Percentiles rank a stretch among this genome's conserved stretches.
phyloP scores from a whole-genome alignment of 2,797 vertebrate genomes.

The Echeneis naucrates region DNA sequence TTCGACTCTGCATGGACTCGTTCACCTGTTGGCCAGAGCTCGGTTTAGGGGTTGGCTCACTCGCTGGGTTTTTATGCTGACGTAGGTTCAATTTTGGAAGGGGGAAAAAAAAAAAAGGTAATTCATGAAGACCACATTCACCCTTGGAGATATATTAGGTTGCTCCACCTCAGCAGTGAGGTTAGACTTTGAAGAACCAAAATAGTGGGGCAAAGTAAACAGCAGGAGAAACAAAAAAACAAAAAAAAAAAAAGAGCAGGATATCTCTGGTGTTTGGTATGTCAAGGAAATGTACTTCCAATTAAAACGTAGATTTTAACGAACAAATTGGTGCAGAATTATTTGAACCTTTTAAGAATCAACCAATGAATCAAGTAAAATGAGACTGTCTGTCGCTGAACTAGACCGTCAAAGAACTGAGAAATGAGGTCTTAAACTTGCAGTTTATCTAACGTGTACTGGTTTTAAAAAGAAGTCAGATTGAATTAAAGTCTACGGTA shows the following conservation, averaged over 20 bases:
- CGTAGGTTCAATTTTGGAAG: conserved; percentile 29
- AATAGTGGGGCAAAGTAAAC: conserved; percentile 48
- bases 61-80: conserved; percentile 38
- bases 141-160: conserved; percentile 52
- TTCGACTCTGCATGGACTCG: conserved; percentile 14
- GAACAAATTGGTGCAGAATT: too few relatives aligned
- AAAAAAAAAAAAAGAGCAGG: neutral
- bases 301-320: too few relatives aligned
- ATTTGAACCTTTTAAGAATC: neutral
- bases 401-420: too few relatives aligned
- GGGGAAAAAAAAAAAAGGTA: conserved; percentile 52
- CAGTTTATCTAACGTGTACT: too few relatives aligned
- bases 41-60: conserved; percentile 10
- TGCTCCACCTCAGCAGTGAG: conserved; percentile 39
- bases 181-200: conserved; percentile 57
- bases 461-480: too few relatives aligned
- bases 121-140: conserved; percentile 51
- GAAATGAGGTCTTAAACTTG: too few relatives aligned
- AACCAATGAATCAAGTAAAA: neutral
- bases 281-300: conserved; percentile 12
- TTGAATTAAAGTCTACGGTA: too few relatives aligned
- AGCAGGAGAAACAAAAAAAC: conserved; percentile 23
- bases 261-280: conserved; percentile 35
- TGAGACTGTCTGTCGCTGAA: too few relatives aligned
- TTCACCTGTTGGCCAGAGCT: conserved; percentile 47